phyloP scores from a whole-genome alignment of 2,113 vertebrate species.

The Tapirus terrestris region DNA sequence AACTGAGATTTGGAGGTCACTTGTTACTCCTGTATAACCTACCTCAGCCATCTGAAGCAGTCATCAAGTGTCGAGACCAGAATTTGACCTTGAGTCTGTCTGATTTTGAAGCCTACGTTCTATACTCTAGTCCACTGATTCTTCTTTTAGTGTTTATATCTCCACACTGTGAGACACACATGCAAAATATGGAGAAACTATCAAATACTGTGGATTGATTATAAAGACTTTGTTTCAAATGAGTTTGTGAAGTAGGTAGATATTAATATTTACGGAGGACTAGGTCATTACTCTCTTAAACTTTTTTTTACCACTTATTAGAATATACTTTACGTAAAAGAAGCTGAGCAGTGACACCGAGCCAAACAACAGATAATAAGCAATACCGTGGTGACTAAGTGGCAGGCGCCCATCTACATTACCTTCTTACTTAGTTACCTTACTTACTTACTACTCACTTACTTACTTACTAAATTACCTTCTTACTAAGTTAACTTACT shows the following conservation, averaged over 20 bases:
- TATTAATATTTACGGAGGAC: background rate
- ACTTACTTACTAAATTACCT: background rate
- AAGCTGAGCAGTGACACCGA: background rate
- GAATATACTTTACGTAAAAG: background rate
- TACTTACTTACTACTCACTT: too few species aligned
- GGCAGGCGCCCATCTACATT: background rate
- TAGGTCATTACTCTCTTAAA: background rate
- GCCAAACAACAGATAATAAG: background rate
- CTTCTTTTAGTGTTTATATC: background rate
- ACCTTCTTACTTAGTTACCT: background rate
- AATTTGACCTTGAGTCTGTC: background rate
- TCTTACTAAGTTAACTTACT: background rate
- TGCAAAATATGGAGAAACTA: background rate
- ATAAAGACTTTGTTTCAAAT: background rate
- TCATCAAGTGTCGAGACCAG: background rate
- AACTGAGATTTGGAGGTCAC: background rate
- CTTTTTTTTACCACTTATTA: background rate
- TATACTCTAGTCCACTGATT: background rate
- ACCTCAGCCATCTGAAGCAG: background rate
- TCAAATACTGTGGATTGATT: background rate
- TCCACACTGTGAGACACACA: background rate
- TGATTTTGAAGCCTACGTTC: background rate
- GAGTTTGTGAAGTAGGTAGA: background rate
- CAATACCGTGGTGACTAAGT: background rate
- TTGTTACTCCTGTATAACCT: background rate